A percentile compares a stretch with the other conserved stretches of the same genome.
phyloP scores from a whole-genome alignment of 1,140 invertebrate species.

The Vollenhovia emeryi region DNA sequence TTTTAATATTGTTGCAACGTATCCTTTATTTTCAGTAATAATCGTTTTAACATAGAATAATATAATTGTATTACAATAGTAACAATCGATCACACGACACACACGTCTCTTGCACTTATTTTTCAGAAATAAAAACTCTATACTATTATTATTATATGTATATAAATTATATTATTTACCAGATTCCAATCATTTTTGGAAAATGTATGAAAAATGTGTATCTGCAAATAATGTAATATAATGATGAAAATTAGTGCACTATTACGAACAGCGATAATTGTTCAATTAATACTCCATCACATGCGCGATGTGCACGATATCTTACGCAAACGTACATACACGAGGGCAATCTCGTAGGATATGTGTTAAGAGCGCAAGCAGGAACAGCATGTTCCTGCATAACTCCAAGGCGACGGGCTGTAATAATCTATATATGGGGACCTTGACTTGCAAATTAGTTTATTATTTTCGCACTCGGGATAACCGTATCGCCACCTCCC shows the following conservation, averaged over 20 bases:
- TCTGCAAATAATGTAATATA: not conserved
- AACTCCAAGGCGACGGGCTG: not conserved
- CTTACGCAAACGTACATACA: not conserved
- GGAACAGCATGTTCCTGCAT: not conserved
- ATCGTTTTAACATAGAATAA: not conserved
- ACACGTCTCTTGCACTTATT: not conserved
- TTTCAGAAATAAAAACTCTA: not conserved
- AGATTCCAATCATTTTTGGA: not conserved
- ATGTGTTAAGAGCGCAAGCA: not conserved
- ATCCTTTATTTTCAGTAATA: not conserved
- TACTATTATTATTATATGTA: not conserved
- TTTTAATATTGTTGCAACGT: not conserved
- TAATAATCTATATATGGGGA: conserved; percentile 2
- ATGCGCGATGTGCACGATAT: not conserved
- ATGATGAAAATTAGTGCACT: not conserved
- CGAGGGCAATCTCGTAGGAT: not conserved
- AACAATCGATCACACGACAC: not conserved
- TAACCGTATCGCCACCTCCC: conserved; percentile 13
- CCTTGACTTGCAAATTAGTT: conserved; percentile 52
- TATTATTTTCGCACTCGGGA: conserved; percentile 41
- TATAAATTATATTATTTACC: too few relatives aligned
- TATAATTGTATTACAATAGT: not conserved
- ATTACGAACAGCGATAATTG: not conserved
- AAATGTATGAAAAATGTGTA: not conserved
- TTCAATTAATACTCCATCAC: not conserved